Conservation (phyloP, 2,888 invertebrate genomes). For the Lacanobia oleracea region DNA sequence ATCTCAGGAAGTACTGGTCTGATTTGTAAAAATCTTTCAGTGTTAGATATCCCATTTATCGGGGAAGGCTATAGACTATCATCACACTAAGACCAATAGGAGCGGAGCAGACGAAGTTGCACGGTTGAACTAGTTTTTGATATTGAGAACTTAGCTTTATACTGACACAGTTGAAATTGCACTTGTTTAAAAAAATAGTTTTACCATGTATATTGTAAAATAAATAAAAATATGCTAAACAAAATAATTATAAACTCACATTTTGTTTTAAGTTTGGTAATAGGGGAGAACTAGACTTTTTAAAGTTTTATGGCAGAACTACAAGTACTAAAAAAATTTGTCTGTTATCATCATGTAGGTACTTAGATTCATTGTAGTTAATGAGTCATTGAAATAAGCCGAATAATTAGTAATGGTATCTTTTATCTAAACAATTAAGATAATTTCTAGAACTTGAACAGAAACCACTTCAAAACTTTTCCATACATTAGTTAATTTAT, state of each 20-base stretch:
- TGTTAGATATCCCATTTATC: too few relatives aligned
- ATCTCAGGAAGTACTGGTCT: too few relatives aligned
- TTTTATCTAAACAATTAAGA: constrained; percentile 37
- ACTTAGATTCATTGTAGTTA: constrained; percentile 2
- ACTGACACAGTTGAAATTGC: too few relatives aligned
- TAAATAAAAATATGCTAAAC: too few relatives aligned
- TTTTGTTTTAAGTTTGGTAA: background rate
- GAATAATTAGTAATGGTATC: constrained; percentile 16
- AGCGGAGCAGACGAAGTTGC: too few relatives aligned
- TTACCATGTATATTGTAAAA: too few relatives aligned
- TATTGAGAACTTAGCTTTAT: too few relatives aligned
- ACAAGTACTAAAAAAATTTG: background rate
- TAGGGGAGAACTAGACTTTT: background rate
- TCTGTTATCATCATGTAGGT: constrained; percentile 15
- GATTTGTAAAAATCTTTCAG: too few relatives aligned
- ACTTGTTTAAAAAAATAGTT: too few relatives aligned
- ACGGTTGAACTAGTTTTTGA: too few relatives aligned
- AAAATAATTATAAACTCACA: background rate
- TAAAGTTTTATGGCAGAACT: background rate
- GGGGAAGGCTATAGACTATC: too few relatives aligned
- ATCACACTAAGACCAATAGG: too few relatives aligned
- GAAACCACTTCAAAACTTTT: constrained; percentile 25
- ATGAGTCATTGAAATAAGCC: constrained; percentile 24
- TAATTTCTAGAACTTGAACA: constrained; percentile 33
- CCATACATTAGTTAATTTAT: background rate